Evolutionary conservation across 2,113 vertebrate species (phyloP).

Genomic region (Centropus bengalensis): DNA sequence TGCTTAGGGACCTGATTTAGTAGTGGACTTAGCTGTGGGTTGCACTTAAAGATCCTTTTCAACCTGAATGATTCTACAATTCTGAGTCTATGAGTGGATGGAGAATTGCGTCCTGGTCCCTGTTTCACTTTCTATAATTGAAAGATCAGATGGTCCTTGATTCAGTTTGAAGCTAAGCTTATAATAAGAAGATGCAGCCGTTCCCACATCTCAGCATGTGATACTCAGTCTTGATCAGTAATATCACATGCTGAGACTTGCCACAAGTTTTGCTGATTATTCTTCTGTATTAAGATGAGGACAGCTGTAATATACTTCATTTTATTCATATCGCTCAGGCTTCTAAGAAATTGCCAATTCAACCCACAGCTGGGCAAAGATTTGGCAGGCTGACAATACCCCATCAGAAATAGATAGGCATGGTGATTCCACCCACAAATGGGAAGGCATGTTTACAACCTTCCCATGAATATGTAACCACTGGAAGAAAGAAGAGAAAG

Average conservation of each 20-base stretch:
- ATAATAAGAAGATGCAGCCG: slow-evolving; percentile 38
- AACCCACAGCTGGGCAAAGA: slow-evolving; percentile 62
- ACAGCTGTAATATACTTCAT: slow-evolving; percentile 60
- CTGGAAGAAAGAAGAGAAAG: slow-evolving; percentile 33
- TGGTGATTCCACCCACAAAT: slow-evolving; percentile 67
- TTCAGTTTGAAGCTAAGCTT: slow-evolving; percentile 37
- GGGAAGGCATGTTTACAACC: slow-evolving; percentile 32
- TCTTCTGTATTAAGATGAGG: slow-evolving; percentile 65
- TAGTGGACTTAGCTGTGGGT: no score
- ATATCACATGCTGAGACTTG: slow-evolving; percentile 44
- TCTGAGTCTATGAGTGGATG: background rate
- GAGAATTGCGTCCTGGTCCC: background rate
- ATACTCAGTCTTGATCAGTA: slow-evolving; percentile 47
- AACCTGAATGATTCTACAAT: no score
- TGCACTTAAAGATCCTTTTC: no score
- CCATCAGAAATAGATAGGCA: slow-evolving; percentile 48
- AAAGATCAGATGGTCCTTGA: background rate
- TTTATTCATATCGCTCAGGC: slow-evolving; percentile 43
- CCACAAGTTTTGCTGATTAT: slow-evolving; percentile 55
- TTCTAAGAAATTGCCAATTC: slow-evolving; percentile 55
- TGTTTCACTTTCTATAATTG: background rate
- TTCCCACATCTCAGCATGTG: slow-evolving; percentile 49
- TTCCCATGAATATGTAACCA: slow-evolving; percentile 20
- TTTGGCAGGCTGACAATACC: slow-evolving; percentile 54
- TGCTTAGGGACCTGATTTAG: no score